phyloP scores from a whole-genome alignment of 2,888 invertebrate genomes.

The Teleogryllus oceanicus region DNA sequence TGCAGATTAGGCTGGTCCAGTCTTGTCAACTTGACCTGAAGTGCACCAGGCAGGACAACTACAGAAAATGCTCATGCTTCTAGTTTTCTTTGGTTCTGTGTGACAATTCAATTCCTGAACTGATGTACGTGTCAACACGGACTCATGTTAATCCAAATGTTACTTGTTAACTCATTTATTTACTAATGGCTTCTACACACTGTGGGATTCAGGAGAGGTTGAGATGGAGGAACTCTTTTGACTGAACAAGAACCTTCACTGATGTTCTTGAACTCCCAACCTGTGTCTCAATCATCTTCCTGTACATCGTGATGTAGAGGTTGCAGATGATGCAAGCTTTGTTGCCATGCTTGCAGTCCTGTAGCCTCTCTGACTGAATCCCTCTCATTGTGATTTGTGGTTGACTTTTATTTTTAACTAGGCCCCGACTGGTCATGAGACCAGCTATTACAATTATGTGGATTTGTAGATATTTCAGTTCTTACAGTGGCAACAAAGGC shows the following conservation, averaged over 20 bases:
- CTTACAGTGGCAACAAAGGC: constrained; percentile 24
- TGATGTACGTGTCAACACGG: constrained; percentile 7
- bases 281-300: neutral
- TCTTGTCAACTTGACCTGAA: neutral
- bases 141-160: constrained; percentile 11
- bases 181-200: constrained; percentile 29
- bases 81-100: constrained; percentile 18
- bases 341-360: neutral
- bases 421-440: no score
- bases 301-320: neutral
- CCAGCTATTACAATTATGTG: constrained; percentile 10
- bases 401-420: constrained; percentile 22
- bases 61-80: constrained; percentile 18
- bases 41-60: constrained; percentile 3
- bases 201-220: constrained; percentile 18
- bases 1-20: constrained; percentile 4
- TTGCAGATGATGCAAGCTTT: neutral
- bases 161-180: constrained; percentile 26
- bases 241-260: neutral
- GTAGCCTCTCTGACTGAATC: neutral
- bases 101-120: neutral
- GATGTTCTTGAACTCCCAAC: neutral
- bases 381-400: neutral
- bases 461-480: constrained; percentile 26
- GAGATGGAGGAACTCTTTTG: neutral